Evolutionary conservation across 2,113 vertebrate genomes (phyloP).

Genomic region (Pelmatolapia mariae): DNA sequence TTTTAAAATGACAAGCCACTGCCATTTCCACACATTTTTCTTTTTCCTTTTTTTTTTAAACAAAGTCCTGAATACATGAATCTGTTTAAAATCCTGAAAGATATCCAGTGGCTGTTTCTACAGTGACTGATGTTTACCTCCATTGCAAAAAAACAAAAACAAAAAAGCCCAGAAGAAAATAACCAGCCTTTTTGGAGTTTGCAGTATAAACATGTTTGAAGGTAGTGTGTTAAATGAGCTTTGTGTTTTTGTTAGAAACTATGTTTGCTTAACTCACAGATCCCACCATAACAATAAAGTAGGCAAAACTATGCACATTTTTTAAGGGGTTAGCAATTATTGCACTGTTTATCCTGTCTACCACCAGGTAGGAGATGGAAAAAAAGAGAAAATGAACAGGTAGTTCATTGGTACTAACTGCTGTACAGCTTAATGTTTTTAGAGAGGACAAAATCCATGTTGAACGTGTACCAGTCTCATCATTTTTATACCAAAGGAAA

Average conservation of each 20-base stretch:
- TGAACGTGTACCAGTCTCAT: neutral
- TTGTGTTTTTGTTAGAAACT: neutral
- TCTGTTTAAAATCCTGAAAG: slow-evolving; percentile 25
- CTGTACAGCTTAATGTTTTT: neutral
- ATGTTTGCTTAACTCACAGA: neutral
- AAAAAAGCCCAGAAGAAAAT: neutral
- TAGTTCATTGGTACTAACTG: neutral
- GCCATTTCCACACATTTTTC: neutral
- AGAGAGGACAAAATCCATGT: neutral
- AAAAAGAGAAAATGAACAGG: neutral
- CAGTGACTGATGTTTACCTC: slow-evolving; percentile 2
- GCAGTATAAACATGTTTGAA: neutral
- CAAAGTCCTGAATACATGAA: slow-evolving; percentile 1
- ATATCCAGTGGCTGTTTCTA: neutral
- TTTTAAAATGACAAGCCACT: slow-evolving; percentile 13
- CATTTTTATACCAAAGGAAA: neutral
- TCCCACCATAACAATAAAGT: neutral
- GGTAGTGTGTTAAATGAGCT: neutral
- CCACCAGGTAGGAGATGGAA: neutral
- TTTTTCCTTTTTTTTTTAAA: neutral
- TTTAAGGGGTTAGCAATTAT: neutral
- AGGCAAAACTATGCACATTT: neutral
- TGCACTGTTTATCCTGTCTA: neutral
- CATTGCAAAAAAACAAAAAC: neutral
- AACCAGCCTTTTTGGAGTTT: neutral